Evolutionary conservation across 2,113 vertebrate species (phyloP).

Genomic region (Atlantisia rogersi): DNA sequence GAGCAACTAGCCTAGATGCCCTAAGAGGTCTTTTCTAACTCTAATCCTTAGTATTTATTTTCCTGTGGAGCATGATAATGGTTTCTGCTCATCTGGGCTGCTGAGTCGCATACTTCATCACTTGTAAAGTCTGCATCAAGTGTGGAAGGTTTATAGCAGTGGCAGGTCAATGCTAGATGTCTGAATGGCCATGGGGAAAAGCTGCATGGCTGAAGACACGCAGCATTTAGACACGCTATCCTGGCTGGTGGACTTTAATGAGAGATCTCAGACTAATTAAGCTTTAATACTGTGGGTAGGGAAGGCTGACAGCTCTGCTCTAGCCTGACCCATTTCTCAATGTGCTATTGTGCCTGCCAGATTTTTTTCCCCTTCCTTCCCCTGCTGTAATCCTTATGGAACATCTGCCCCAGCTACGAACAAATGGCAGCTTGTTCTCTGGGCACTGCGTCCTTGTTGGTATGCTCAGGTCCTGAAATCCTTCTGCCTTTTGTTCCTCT

Average conservation of each 20-base stretch:
- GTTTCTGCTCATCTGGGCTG: not conserved
- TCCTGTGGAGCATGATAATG: not conserved
- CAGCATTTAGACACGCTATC: not conserved
- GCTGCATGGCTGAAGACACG: not conserved
- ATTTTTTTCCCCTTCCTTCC: not conserved
- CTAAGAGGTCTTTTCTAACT: not conserved
- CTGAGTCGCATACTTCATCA: not conserved
- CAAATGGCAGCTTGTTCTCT: not conserved
- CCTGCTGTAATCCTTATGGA: not conserved
- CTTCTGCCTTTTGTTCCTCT: conserved; percentile 11
- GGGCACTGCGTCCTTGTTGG: rapidly evolving
- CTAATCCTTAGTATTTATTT: not conserved
- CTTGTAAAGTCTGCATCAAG: not conserved
- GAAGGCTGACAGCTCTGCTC: not conserved
- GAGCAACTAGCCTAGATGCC: not conserved
- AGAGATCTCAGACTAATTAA: not conserved
- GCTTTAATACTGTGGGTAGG: not conserved
- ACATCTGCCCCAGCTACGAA: conserved; percentile 28
- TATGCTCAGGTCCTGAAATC: not conserved
- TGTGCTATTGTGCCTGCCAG: not conserved
- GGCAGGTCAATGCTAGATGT: not conserved
- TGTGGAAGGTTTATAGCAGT: not conserved
- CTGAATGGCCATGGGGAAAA: not conserved
- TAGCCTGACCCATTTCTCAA: not conserved
- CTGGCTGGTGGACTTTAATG: not conserved